Evolutionary conservation across 2,888 invertebrate genomes (phyloP).

Genomic region (Oscheius sp.): DNA sequence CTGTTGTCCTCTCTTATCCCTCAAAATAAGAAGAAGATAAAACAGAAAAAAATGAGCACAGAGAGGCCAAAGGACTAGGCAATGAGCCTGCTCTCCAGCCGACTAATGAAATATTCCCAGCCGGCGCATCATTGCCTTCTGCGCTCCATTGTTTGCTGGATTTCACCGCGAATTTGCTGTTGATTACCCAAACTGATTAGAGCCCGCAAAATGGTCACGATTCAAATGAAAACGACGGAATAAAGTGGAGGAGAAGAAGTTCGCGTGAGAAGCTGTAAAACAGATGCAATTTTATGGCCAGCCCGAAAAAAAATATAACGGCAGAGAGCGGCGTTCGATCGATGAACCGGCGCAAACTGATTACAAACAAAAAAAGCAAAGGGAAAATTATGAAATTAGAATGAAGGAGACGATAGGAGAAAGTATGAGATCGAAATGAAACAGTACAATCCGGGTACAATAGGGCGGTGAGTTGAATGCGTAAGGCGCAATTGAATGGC

Average conservation of each 20-base stretch:
- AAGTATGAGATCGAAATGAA: neutral
- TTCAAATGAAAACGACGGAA: neutral
- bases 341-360: slow-evolving; percentile 9
- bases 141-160: slow-evolving; percentile 22
- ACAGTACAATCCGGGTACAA: neutral
- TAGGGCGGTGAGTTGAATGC: too few species aligned
- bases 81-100: slow-evolving; percentile 2
- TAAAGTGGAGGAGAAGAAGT: slow-evolving; percentile 18
- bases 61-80: slow-evolving; percentile 4
- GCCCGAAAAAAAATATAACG: neutral
- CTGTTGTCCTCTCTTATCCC: too few species aligned
- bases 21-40: neutral
- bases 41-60: slow-evolving; percentile 20
- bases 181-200: neutral
- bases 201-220: neutral
- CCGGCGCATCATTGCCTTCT: slow-evolving; percentile 34
- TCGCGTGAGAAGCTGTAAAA: slow-evolving; percentile 21
- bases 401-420: neutral
- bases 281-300: neutral
- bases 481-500: too few species aligned
- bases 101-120: slow-evolving; percentile 34
- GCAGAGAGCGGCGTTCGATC: slow-evolving; percentile 19
- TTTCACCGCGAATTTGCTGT: neutral
- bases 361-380: neutral
- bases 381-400: neutral